Percentiles rank a stretch among this genome's conserved stretches.
Evolutionary conservation across 2,888 invertebrate genomes (phyloP).

Genomic region (Dyspetes luteomarginatus): DNA sequence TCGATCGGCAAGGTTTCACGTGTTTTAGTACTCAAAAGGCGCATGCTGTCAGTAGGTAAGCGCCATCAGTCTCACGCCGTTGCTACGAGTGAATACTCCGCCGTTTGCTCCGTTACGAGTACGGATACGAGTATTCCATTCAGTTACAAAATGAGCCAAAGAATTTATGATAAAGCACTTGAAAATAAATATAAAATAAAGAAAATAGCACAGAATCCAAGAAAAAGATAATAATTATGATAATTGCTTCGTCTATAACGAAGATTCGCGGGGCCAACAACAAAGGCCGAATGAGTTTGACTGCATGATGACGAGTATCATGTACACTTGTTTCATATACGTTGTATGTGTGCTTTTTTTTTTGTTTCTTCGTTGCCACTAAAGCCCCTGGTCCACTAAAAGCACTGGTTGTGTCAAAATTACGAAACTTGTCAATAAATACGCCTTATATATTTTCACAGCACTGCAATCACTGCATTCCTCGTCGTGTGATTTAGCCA

Average conservation of each 20-base stretch:
- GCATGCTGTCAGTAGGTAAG: conserved; percentile 38
- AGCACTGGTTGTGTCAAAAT: too few relatives aligned
- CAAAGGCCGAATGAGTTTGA: conserved; percentile 42
- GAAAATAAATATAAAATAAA: neutral
- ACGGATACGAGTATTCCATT: neutral
- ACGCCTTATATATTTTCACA: conserved; percentile 13
- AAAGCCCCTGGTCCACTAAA: too few relatives aligned
- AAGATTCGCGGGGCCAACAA: neutral
- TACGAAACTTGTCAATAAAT: conserved; percentile 9
- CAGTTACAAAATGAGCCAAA: neutral
- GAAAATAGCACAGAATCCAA: neutral
- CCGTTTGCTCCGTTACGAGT: neutral
- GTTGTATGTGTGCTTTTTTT: neutral
- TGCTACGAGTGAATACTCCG: neutral
- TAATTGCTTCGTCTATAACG: neutral
- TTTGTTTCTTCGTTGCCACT: neutral
- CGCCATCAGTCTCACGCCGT: neutral
- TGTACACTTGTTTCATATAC: neutral
- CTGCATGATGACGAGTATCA: conserved; percentile 39
- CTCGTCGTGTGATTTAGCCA: neutral
- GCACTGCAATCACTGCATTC: conserved; percentile 42
- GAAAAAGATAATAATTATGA: neutral
- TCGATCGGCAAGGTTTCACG: conserved; percentile 62
- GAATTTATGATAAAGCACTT: neutral
- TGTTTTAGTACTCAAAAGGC: conserved; percentile 38